These are phyloP conservation scores for Cyaniris semiargus DNA, from an alignment of 2,888 invertebrate species.

Conservation along the genomic window DNA sequence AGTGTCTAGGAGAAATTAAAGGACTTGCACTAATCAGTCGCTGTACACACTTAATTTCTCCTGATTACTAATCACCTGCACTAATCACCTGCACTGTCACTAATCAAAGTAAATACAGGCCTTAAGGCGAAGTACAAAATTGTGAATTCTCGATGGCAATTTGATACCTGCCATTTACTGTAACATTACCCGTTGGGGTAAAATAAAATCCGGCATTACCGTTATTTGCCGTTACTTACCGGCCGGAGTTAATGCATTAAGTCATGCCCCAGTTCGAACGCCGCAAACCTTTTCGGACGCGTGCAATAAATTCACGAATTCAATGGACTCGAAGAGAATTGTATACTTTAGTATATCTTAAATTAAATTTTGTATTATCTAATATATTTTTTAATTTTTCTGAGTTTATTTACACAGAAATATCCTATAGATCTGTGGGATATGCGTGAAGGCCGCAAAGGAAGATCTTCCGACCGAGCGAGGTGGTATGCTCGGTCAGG, in stretches of 20 bases:
- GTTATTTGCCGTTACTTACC: slow-evolving; percentile 27
- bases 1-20: too few species aligned
- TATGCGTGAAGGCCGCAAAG: too few species aligned
- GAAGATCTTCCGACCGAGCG: too few species aligned
- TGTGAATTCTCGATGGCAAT: slow-evolving; percentile 5
- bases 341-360: background rate
- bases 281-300: slow-evolving; percentile 25
- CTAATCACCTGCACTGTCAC: too few species aligned
- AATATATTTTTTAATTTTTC: background rate
- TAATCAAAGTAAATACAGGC: too few species aligned
- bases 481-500: too few species aligned
- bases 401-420: too few species aligned
- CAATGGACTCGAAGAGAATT: slow-evolving; percentile 25
- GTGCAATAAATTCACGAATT: slow-evolving; percentile 22
- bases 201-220: slow-evolving; percentile 28
- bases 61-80: too few species aligned
- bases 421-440: too few species aligned
- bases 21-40: too few species aligned
- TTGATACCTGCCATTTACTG: slow-evolving; percentile 18
- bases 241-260: slow-evolving; percentile 25
- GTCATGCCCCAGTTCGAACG: slow-evolving; percentile 28
- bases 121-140: background rate
- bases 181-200: slow-evolving; percentile 23
- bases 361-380: background rate
- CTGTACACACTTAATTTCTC: too few species aligned